phyloP scores from a whole-genome alignment of 2,113 vertebrate species.

The Podilymbus podiceps region DNA sequence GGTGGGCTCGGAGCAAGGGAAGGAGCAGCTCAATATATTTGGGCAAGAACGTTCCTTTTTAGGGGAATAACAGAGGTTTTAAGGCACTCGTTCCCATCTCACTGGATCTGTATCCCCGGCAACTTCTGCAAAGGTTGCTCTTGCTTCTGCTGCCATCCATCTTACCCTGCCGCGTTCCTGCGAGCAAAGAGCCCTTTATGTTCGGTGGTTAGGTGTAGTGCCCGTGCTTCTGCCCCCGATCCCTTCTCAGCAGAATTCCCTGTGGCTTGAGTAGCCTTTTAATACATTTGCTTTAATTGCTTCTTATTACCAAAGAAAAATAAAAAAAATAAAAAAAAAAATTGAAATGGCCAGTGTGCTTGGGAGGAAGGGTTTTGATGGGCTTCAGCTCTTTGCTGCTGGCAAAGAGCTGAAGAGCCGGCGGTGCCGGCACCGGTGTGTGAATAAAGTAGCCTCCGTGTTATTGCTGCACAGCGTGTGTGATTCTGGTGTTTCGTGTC shows the following conservation, averaged over 20 bases:
- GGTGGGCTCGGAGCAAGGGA: neutral
- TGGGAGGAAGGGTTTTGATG: neutral
- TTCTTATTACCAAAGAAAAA: too few relatives aligned
- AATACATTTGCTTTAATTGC: neutral
- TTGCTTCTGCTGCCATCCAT: neutral
- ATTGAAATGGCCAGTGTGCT: neutral
- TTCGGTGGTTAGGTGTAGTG: neutral
- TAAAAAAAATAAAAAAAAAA: neutral
- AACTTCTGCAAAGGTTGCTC: neutral
- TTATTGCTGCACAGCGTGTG: rapidly evolving
- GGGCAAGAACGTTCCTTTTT: neutral
- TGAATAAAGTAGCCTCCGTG: neutral
- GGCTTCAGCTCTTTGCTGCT: neutral
- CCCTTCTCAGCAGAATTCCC: neutral
- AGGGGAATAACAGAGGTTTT: neutral
- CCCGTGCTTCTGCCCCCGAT: neutral
- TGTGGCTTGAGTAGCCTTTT: neutral
- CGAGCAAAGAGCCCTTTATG: neutral
- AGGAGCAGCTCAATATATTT: rapidly evolving
- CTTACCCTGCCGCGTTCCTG: neutral
- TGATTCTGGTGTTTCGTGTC: neutral
- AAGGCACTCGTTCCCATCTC: neutral
- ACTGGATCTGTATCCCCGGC: neutral
- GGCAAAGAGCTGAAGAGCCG: neutral
- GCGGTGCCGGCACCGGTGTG: rapidly evolving